A percentile compares a stretch with the other conserved stretches of the same genome.
These are phyloP conservation scores for Nycteola revayana DNA, from an alignment of 2,888 invertebrate genomes.

Conservation along the genomic window DNA sequence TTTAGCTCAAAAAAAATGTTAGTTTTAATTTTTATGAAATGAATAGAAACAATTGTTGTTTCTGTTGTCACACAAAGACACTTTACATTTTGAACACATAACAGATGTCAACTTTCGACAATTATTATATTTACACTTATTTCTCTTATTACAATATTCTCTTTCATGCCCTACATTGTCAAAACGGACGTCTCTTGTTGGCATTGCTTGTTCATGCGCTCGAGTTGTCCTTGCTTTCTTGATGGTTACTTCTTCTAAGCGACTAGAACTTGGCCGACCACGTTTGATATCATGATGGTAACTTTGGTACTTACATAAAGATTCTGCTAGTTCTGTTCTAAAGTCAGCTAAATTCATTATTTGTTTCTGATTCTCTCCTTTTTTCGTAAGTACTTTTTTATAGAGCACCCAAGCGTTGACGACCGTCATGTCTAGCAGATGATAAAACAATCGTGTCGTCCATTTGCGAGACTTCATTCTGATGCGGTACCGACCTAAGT, in stretches of 20 bases:
- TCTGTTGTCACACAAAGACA: slow-evolving; percentile 41
- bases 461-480: slow-evolving; percentile 40
- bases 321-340: slow-evolving; percentile 39
- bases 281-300: slow-evolving; percentile 39
- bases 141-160: slow-evolving; percentile 27
- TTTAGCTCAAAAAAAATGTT: no score
- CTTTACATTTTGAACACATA: slow-evolving; percentile 41
- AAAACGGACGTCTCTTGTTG: slow-evolving; percentile 27
- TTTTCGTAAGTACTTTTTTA: slow-evolving; percentile 33
- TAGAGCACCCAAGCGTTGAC: slow-evolving; percentile 41
- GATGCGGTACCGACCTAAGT: slow-evolving; percentile 34
- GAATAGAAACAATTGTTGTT: slow-evolving; percentile 42
- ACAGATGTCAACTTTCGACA: slow-evolving; percentile 36
- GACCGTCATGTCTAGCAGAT: no score
- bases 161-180: slow-evolving; percentile 29
- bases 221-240: slow-evolving; percentile 38
- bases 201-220: slow-evolving; percentile 37
- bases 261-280: slow-evolving; percentile 36
- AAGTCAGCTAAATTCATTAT: slow-evolving; percentile 39
- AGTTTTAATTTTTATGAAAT: no score
- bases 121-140: slow-evolving; percentile 30
- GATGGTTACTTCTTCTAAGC: slow-evolving; percentile 36
- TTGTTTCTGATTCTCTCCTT: slow-evolving; percentile 35
- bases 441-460: slow-evolving; percentile 40
- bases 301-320: slow-evolving; percentile 37